Conservation (phyloP, 2,113 vertebrate species). For the Salvelinus namaycush region DNA sequence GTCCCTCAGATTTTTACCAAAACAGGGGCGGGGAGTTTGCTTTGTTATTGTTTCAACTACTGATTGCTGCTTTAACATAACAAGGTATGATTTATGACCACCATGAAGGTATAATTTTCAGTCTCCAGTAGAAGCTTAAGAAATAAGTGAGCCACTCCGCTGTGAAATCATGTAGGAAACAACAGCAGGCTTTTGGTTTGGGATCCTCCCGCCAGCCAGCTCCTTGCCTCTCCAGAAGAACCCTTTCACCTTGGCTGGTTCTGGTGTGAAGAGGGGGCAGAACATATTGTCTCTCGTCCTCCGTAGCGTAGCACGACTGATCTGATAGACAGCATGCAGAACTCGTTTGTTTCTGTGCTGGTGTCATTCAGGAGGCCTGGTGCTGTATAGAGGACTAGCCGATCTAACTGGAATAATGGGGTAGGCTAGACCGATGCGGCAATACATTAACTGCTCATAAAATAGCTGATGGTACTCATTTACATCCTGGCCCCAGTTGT, state of each 20-base stretch:
- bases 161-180: slow-evolving; percentile 36
- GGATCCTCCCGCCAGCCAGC: neutral
- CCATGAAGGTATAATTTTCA: slow-evolving; percentile 62
- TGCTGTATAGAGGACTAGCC: neutral
- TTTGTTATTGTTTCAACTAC: too few relatives aligned
- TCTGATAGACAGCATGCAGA: slow-evolving; percentile 27
- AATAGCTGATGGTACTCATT: slow-evolving; percentile 37
- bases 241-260: neutral
- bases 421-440: slow-evolving; percentile 26
- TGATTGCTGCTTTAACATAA: slow-evolving; percentile 36
- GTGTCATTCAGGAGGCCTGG: neutral
- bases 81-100: slow-evolving; percentile 57
- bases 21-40: too few relatives aligned
- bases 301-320: slow-evolving; percentile 28
- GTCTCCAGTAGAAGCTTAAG: slow-evolving; percentile 35
- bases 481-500: slow-evolving; percentile 38
- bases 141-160: neutral
- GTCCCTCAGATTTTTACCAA: too few relatives aligned
- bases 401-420: slow-evolving; percentile 18
- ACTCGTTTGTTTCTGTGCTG: neutral
- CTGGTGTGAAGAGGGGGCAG: slow-evolving; percentile 13
- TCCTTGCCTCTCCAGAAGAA: neutral
- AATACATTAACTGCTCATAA: slow-evolving; percentile 58
- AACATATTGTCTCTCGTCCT: slow-evolving; percentile 28
- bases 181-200: neutral